Percentiles rank a stretch among this genome's conserved stretches.
Evolutionary conservation across 1,140 invertebrate species (phyloP).

Genomic region (Nylanderia fulva): DNA sequence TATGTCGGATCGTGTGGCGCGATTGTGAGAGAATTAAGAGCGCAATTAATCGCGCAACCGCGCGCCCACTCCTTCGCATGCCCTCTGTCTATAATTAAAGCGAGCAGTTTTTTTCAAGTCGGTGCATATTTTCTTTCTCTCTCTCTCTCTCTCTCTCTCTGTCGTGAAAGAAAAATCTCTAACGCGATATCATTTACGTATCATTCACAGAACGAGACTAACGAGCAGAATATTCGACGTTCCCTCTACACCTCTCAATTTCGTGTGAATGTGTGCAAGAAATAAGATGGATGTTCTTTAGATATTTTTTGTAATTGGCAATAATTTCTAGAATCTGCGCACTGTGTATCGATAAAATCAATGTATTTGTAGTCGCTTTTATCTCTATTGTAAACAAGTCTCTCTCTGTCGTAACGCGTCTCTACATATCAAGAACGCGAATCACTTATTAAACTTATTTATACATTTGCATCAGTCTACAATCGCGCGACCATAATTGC

Average conservation of each 20-base stretch:
- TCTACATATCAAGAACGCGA: background rate
- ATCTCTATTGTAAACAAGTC: constrained; percentile 39
- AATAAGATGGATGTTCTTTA: background rate
- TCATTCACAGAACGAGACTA: background rate
- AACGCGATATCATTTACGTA: background rate
- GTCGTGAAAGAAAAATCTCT: background rate
- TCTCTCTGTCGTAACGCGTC: constrained; percentile 35
- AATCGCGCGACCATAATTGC: constrained; percentile 23
- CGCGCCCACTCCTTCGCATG: background rate
- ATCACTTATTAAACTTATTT: constrained; percentile 46
- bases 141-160: too few species aligned
- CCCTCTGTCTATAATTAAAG: background rate
- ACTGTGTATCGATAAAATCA: background rate
- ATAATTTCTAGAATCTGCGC: background rate
- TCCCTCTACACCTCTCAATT: background rate
- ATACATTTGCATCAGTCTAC: background rate
- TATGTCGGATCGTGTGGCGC: background rate
- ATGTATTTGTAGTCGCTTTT: background rate
- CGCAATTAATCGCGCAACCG: background rate
- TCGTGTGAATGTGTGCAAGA: background rate
- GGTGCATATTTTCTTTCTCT: background rate
- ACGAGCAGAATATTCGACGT: background rate
- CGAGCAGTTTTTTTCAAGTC: background rate
- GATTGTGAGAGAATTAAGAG: constrained; percentile 41
- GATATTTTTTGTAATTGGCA: background rate